These are phyloP conservation scores for Oncorhynchus nerka DNA, from an alignment of 2,113 vertebrate genomes.

Conservation along the genomic window DNA sequence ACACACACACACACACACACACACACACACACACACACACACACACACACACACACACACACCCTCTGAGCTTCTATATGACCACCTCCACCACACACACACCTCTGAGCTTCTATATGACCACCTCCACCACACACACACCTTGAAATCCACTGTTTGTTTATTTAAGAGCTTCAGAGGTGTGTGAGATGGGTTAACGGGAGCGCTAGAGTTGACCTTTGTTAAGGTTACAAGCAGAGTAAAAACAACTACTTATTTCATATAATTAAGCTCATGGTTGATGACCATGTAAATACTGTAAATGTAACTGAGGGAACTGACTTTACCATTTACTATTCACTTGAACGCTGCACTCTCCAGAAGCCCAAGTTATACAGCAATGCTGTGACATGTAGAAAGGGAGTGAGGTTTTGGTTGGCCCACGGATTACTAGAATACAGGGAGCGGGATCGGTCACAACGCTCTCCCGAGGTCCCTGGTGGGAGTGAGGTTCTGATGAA, in stretches of 20 bases:
- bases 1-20: too few relatives aligned
- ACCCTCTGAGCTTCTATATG: too few relatives aligned
- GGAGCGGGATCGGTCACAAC: conserved; percentile 1
- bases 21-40: too few relatives aligned
- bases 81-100: too few relatives aligned
- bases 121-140: neutral
- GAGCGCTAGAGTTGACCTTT: neutral
- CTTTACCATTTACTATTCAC: neutral
- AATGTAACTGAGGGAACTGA: neutral
- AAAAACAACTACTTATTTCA: neutral
- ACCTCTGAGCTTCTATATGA: too few relatives aligned
- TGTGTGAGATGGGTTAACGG: neutral
- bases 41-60: too few relatives aligned
- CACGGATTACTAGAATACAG: conserved; percentile 61
- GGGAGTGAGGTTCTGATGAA: conserved; percentile 54
- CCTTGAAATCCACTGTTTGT: neutral
- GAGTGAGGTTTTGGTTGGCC: conserved; percentile 25
- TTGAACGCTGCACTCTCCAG: neutral
- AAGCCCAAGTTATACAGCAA: neutral
- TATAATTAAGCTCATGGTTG: neutral
- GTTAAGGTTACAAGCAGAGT: neutral
- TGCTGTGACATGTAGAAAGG: neutral
- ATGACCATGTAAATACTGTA: neutral
- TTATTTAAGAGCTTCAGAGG: neutral
- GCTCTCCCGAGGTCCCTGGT: conserved; percentile 28